These are phyloP conservation scores for Calycopis cecrops DNA, from an alignment of 1,140 invertebrate species.

Conservation along the genomic window DNA sequence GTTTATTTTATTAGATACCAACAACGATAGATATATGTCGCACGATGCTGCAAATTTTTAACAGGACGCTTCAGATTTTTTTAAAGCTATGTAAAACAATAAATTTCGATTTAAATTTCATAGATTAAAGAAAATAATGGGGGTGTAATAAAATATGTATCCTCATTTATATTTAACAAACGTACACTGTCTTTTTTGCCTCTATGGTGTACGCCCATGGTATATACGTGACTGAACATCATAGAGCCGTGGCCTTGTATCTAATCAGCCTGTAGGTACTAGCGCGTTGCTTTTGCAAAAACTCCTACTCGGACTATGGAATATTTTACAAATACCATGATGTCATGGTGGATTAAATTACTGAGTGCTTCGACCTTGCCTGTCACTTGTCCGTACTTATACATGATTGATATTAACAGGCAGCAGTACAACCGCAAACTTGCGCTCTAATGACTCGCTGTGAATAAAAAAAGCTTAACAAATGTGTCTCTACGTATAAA, in stretches of 20 bases:
- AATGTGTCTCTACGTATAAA: slow-evolving; percentile 7
- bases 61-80: no score
- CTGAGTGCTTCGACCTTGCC: slow-evolving; percentile 54
- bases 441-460: slow-evolving; percentile 15
- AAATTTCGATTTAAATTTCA: no score
- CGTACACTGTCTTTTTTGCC: no score
- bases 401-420: slow-evolving; percentile 30
- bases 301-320: slow-evolving; percentile 44
- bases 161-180: no score
- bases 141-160: no score
- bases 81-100: no score
- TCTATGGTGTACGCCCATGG: no score
- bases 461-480: not conserved
- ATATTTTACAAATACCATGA: slow-evolving; percentile 63
- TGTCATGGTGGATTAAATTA: slow-evolving; percentile 70
- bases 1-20: no score
- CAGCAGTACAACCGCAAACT: slow-evolving; percentile 20
- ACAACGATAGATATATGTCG: no score
- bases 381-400: slow-evolving; percentile 42
- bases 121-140: no score
- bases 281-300: slow-evolving; percentile 42
- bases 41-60: no score
- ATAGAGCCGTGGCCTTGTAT: slow-evolving; percentile 10
- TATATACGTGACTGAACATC: no score
- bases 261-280: slow-evolving; percentile 15